Base-by-base conservation (phyloP, 2,113 vertebrate species). In the Pavo muticus region DNA sequence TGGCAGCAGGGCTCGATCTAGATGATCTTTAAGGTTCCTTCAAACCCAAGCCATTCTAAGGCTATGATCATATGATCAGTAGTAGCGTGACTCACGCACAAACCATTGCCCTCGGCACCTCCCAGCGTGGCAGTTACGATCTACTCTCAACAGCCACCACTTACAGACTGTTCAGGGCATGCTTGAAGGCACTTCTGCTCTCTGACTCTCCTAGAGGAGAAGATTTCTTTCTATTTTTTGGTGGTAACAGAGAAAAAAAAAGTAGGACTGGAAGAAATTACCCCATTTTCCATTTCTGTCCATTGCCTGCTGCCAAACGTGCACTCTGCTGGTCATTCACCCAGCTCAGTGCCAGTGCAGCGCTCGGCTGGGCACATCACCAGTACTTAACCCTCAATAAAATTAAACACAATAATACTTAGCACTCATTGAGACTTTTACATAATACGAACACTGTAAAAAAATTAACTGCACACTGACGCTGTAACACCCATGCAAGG, bases 271-370 rank as follows among this genome's bases (percentile, higher is more conserved):
- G 56, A 91, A 6, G 25, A 91, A 95, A 29, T 91, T 39, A 47
- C 42, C 8, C 23, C 0, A 0, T 84, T 94, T 68, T 81, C 80
- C 70, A 61, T 94, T 91, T 91, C 78, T 84, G 83, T 72, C 74
- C 83, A 78, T 37, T 37, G 44, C 71, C 24, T 32, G 54, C 80
- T 90, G 90, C 72, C 75, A 94, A 73, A 73, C 24, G n/a, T 0
- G 9, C 50, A 67, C 74, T 61, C 84, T 95, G 85, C 82, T 69
- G 83, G 95, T 94, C 94, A 91, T 72, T 94, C 89, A 65, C 59
- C 29, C 63, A 9, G 1, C 59, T 91, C 1, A 0, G 37, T 91
- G 86, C 73, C 83, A 95, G 29, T 4, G 11, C 88, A 61, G 52
- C 45, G 37, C 52, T 95, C 61, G 69, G 77, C 54, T 88, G 80